A percentile compares a stretch with the other conserved stretches of the same genome.
phyloP scores from a whole-genome alignment of 35 echinoderm and acorn worm genomes.

The Ophiothrix spiculata region DNA sequence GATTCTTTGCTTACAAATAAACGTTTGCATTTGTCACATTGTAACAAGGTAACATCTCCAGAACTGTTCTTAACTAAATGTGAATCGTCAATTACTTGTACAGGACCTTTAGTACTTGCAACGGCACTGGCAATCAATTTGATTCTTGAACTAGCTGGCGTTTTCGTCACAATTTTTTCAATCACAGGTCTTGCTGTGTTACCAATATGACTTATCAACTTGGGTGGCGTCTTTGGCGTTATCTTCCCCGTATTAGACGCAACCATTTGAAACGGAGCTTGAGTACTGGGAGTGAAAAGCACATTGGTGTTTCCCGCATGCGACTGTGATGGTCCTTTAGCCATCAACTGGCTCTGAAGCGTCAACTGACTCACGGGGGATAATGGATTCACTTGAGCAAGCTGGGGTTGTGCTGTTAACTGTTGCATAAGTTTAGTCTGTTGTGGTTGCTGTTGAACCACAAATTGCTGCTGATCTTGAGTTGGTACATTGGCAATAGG shows the following conservation, averaged over 20 bases:
- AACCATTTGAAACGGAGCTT: neutral
- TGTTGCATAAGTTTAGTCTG: neutral
- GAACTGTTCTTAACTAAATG: neutral
- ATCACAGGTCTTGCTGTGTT: neutral
- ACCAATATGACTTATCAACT: neutral
- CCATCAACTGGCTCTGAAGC: neutral
- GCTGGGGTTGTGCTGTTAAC: neutral
- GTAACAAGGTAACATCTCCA: constrained; percentile 12
- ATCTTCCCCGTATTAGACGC: neutral
- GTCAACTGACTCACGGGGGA: neutral
- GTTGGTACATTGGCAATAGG: neutral
- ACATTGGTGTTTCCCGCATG: neutral
- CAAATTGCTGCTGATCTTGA: neutral
- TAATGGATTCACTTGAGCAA: neutral
- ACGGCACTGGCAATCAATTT: neutral
- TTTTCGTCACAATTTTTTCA: neutral
- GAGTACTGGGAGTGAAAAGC: neutral
- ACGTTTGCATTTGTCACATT: constrained; percentile 33
- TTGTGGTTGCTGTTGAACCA: neutral
- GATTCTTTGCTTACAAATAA: constrained; percentile 29
- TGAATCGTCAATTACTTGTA: neutral
- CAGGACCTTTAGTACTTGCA: neutral
- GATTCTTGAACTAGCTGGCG: neutral
- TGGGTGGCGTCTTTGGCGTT: neutral
- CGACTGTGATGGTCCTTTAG: neutral